Base-by-base conservation (phyloP, 2,797 vertebrate species). In the Alexandromys oeconomus region DNA sequence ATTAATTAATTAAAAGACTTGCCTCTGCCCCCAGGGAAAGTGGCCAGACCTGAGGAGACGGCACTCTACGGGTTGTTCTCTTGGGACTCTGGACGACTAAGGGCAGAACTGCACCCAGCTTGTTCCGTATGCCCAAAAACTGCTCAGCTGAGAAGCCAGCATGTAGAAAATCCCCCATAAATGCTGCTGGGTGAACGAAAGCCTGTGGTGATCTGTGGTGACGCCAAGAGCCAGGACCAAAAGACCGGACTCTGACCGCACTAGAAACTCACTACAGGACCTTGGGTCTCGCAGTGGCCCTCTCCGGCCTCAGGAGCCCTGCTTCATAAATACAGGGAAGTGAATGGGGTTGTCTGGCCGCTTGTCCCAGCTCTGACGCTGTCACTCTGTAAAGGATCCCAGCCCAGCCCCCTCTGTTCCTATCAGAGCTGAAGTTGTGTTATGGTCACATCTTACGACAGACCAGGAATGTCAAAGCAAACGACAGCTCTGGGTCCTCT, bases 351-450 rank as follows among this genome's bases (percentile, higher is more conserved):
- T 57, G 34, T 74, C 1, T 46, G 57, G 73, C 19, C 21, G 40
- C 43, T 76, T 43, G 25, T 31, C 71, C 40, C 48, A 46, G 40
- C 87, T 93, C 85, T 84, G 48, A 87, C 71, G 65, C 91, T 95
- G 48, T 74, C 25, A 8, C 54, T 57, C 79, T 92, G 17, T 19
- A 85, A 61, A 54, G 46, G 43, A 12, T 31, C 77, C 59, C n/a
- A 67, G 27, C 61, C 67, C 69, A 67, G 37, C 27, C 29, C 8
- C 17, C 54, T 61, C 43, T 31, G 51, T 13, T 6, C 11, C 57
- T 46, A 40, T n/a, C 69, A 85, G 92, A 92, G 51, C 76, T 89
- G 48, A 93, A 92, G 37, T 40, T 94, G 5, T 19, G 65, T 76
- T n/a, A 57, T 51, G 59, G 13, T 84, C 76, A 69, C n/a, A 78